Base-by-base conservation (phyloP, 2,888 invertebrate species). In the Sepioteuthis lessoniana region DNA sequence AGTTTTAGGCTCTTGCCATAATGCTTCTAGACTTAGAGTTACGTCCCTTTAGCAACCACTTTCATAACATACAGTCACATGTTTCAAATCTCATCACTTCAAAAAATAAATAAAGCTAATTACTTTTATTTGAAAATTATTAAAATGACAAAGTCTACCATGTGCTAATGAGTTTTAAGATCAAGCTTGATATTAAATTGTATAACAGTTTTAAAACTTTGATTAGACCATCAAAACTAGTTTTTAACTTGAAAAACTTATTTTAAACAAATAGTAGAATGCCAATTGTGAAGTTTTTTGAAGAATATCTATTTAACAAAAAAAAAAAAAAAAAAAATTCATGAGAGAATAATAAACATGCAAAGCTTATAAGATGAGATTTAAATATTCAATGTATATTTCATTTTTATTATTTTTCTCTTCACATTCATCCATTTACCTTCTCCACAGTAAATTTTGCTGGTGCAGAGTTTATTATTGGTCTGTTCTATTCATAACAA, bases 41-140 rank as follows among this genome's bases (percentile, higher is more conserved):
- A 76, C n/a, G 76, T 76, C 76, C 76, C 76, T 76, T 76, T n/a
- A 76, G n/a, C n/a, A 76, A 76, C n/a, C 76, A 55, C 21, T 55
- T 55, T 55, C 55, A 55, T 21, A 25, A 55, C 55, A 25, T 25
- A 19, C 16, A 55, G 55, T 55, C 10, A 60, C 8, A 76, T n/a
- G 0, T 76, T 8, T 76, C 0, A n/a, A n/a, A n/a, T n/a, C 4
- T n/a, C 31, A n/a, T 31, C 31, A n/a, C 10, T 76, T n/a, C 0
- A n/a, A n/a, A 76, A 76, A 13, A 13, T 13, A n/a, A 13, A 76
- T 4, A 55, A 21, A 5, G 25, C 7, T 55, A 47, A 47, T 47
- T 16, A 16, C 60, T 25, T 25, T 60, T 60, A 60, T 13, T 76
- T 25, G 55, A 55, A 55, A 55, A 55, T 55, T 2, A 55, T 55